phyloP scores from a whole-genome alignment of 1,140 invertebrate genomes.

The Papilio xuthus region DNA sequence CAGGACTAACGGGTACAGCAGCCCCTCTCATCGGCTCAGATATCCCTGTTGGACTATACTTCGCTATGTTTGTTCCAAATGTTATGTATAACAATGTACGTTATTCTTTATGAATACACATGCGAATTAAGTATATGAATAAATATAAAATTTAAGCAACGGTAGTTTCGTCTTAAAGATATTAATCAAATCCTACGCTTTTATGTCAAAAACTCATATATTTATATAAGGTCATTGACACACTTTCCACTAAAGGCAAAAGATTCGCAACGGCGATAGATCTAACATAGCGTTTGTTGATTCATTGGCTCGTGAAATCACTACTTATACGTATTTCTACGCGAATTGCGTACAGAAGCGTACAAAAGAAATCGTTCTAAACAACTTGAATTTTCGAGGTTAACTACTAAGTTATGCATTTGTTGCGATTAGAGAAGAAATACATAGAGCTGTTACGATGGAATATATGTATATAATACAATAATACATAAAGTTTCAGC shows the following conservation, averaged over 20 bases:
- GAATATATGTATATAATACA: not conserved
- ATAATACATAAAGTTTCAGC: no score
- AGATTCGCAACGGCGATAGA: conserved; percentile 2
- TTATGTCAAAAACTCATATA: not conserved
- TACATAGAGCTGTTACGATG: not conserved
- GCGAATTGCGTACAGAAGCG: not conserved
- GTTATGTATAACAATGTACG: no score
- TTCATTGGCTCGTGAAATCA: not conserved
- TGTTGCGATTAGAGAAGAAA: not conserved
- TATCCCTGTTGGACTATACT: no score
- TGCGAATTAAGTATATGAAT: not conserved
- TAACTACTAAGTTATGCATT: conserved; percentile 17
- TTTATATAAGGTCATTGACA: conserved; percentile 7
- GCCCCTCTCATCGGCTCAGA: no score
- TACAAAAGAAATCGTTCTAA: conserved; percentile 16
- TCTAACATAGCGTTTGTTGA: not conserved
- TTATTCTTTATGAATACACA: not conserved
- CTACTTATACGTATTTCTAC: not conserved
- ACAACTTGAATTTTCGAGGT: conserved; percentile 11
- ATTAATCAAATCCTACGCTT: conserved; percentile 8
- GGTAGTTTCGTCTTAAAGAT: not conserved
- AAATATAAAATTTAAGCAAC: not conserved
- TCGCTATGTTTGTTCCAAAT: no score
- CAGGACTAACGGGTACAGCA: no score
- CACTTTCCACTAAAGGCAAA: not conserved